A percentile compares a stretch with the other conserved stretches of the same genome.
Evolutionary conservation across 2,113 vertebrate species (phyloP).

Genomic region (Arizona elegans): DNA sequence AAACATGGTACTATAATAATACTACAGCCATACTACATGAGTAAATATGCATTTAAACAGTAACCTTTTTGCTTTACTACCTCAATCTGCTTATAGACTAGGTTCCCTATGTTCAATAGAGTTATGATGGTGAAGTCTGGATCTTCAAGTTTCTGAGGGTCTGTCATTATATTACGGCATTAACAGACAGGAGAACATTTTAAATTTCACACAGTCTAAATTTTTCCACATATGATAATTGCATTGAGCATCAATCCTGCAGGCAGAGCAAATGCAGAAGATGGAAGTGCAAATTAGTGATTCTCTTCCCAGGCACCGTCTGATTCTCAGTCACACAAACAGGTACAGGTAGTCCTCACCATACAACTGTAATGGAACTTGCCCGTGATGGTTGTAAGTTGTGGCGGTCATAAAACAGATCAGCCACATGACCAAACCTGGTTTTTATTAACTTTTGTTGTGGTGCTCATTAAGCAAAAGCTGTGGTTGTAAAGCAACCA

Average conservation of each 20-base stretch:
- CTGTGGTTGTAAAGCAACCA: not conserved
- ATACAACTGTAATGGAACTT: not conserved
- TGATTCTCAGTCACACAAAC: not conserved
- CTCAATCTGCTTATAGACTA: constrained; percentile 38
- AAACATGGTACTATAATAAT: not conserved
- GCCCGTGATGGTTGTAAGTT: not conserved
- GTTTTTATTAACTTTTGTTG: not conserved
- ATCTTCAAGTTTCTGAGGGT: constrained; percentile 20
- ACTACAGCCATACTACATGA: not conserved
- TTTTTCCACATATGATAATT: not conserved
- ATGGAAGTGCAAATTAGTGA: not conserved
- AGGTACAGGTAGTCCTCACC: not conserved
- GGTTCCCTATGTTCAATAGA: not conserved
- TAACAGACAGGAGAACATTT: not conserved
- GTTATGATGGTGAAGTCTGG: constrained; percentile 7
- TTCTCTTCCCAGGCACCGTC: not conserved
- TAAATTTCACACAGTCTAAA: not conserved
- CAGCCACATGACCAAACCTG: not conserved
- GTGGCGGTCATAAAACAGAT: not conserved
- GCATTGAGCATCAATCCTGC: not conserved
- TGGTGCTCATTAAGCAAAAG: not conserved
- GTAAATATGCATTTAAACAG: not conserved
- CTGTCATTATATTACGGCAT: not conserved
- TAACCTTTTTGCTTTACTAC: constrained; percentile 18
- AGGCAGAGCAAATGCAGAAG: too few relatives aligned